Evolutionary conservation across 1,140 invertebrate genomes (phyloP).

Genomic region (Anastrepha ludens): DNA sequence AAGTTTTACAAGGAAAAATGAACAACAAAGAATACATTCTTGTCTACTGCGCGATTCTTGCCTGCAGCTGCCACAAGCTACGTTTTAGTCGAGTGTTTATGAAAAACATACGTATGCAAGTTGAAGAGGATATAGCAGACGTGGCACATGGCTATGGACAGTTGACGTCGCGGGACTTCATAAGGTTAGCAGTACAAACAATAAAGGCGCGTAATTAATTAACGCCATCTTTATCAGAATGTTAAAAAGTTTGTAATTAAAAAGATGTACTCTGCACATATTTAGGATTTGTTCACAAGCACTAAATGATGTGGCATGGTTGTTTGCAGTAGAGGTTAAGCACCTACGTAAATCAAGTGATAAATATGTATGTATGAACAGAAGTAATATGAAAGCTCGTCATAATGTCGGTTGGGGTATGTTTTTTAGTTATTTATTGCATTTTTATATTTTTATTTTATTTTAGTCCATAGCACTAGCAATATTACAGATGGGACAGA

Average conservation of each 20-base stretch:
- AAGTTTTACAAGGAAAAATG: background rate
- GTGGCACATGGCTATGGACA: slow-evolving; percentile 4
- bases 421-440: too few species aligned
- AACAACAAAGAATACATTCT: background rate
- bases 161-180: background rate
- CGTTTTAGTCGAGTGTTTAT: background rate
- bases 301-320: too few species aligned
- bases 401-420: too few species aligned
- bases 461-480: too few species aligned
- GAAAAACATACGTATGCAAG: background rate
- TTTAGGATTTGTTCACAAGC: too few species aligned
- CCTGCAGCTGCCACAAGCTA: background rate
- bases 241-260: slow-evolving; percentile 46
- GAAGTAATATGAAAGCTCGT: too few species aligned
- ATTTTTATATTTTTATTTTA: too few species aligned
- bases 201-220: slow-evolving; percentile 34
- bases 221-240: slow-evolving; percentile 22
- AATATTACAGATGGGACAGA: too few species aligned
- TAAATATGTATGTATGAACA: too few species aligned
- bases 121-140: background rate
- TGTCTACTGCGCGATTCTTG: background rate
- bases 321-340: too few species aligned
- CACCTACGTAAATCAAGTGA: too few species aligned
- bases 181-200: slow-evolving; percentile 17
- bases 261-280: slow-evolving; percentile 2